Conservation (phyloP, 2,113 vertebrate species). For the Dasyornis broadbenti region DNA sequence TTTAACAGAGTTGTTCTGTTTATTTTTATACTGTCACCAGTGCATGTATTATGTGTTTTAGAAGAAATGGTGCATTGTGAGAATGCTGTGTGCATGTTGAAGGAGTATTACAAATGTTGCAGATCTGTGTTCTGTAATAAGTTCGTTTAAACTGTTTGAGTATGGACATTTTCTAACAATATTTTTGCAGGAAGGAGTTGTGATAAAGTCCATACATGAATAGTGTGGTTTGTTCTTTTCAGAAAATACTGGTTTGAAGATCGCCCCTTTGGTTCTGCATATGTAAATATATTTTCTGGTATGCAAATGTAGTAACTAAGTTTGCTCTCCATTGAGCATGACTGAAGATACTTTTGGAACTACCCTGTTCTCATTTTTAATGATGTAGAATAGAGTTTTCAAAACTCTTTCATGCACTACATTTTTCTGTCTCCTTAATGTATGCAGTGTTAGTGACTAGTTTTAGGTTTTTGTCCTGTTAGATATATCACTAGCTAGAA, state of each 20-base stretch:
- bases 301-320: neutral
- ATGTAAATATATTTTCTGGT: neutral
- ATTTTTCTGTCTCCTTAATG: neutral
- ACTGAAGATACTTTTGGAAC: neutral
- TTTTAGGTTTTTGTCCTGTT: neutral
- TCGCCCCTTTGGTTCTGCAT: neutral
- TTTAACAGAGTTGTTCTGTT: slow-evolving; percentile 12
- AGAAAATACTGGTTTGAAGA: neutral
- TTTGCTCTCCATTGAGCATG: neutral
- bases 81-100: neutral
- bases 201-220: neutral
- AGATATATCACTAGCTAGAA: neutral
- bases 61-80: neutral
- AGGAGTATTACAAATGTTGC: neutral
- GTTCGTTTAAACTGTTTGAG: neutral
- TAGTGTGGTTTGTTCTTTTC: neutral
- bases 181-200: neutral
- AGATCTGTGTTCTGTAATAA: neutral
- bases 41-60: neutral
- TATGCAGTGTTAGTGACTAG: neutral
- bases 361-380: neutral
- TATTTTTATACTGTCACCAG: slow-evolving; percentile 41
- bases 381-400: neutral
- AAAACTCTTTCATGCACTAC: neutral
- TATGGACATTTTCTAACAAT: neutral